Base-by-base conservation (phyloP, 2,113 vertebrate species). In the Aleadryas rufinucha region DNA sequence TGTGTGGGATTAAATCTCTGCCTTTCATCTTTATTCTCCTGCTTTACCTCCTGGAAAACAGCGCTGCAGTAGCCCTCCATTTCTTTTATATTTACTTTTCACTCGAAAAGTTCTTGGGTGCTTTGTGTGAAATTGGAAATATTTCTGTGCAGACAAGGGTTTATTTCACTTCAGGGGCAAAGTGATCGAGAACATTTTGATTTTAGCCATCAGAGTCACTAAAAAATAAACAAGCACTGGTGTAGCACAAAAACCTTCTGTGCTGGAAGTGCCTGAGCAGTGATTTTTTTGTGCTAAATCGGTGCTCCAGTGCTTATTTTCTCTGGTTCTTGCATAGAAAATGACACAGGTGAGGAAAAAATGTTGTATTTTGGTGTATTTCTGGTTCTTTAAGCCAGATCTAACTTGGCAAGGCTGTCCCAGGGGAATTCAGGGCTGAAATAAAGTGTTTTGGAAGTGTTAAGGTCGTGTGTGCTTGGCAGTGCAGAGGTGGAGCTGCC, bases 101-200 rank as follows among this genome's bases (percentile, higher is more conserved):
- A 4, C 37, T 7, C 11, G 19, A 35, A 15, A 27, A 11, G 17
- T 7, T 65, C 66, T 56, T 50, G 13, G 2, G 0, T 10, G 20
- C 39, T 37, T 11, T 35, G 7, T 35, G 7, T 30, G 15, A 31
- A 70, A 57, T 19, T 7, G 33, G 27, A 56, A 52, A 4, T 64
- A 11, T 13, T 41, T 31, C 2, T 27, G 5, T 44, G 28, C 52
- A 56, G 33, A 3, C 14, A 16, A 8, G 61, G 24, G 42, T 56
- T 69, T 23, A 16, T 76, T 74, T 92, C 60, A 33, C 20, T 79
- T 52, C 7, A 3, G 8, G 42, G 24, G n/a, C 21, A 93, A 33
- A 68, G 47, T 15, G 16, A 16, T 9, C 19, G 39, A 33, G 42
- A 31, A 52, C 53, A 49, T 3, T 11, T 16, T 37, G n/a, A 2